These are phyloP conservation scores for Tuberolachnus salignus DNA, from an alignment of 2,888 invertebrate genomes.

Conservation along the genomic window DNA sequence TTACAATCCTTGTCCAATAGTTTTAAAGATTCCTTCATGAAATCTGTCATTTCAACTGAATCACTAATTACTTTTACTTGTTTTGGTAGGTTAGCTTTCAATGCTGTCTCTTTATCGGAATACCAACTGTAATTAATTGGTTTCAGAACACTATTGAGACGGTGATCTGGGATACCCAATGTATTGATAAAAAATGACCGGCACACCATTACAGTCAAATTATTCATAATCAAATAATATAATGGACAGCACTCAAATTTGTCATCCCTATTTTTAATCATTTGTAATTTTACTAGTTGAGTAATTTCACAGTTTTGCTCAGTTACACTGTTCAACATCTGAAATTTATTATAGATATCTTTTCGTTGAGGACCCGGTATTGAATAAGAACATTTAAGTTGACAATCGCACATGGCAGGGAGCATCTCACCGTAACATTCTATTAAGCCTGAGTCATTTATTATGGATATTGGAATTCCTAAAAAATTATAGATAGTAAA, in stretches of 20 bases:
- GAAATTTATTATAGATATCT: conserved; percentile 18
- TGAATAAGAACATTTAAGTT: conserved; percentile 13
- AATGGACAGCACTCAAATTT: neutral
- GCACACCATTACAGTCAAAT: conserved; percentile 11
- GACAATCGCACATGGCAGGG: conserved; percentile 28
- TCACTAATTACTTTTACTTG: neutral
- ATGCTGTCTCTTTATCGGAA: conserved; percentile 5
- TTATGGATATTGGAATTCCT: conserved; percentile 13
- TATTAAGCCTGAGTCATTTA: conserved; percentile 4
- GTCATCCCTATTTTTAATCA: neutral
- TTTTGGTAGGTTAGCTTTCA: neutral
- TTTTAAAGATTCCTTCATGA: conserved; percentile 35
- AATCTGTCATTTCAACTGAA: neutral
- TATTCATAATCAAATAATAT: conserved; percentile 14
- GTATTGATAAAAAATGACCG: conserved; percentile 28
- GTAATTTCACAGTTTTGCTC: conserved; percentile 37
- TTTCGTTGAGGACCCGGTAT: conserved; percentile 19
- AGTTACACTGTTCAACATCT: neutral
- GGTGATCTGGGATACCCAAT: conserved; percentile 18
- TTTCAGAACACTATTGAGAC: conserved; percentile 20
- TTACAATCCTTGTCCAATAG: conserved; percentile 18
- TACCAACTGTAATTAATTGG: no score
- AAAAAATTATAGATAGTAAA: neutral
- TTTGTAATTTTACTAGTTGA: neutral
- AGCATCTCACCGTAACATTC: conserved; percentile 28